These are phyloP conservation scores for Chloromyia formosa DNA, from an alignment of 2,888 invertebrate species.

Conservation along the genomic window DNA sequence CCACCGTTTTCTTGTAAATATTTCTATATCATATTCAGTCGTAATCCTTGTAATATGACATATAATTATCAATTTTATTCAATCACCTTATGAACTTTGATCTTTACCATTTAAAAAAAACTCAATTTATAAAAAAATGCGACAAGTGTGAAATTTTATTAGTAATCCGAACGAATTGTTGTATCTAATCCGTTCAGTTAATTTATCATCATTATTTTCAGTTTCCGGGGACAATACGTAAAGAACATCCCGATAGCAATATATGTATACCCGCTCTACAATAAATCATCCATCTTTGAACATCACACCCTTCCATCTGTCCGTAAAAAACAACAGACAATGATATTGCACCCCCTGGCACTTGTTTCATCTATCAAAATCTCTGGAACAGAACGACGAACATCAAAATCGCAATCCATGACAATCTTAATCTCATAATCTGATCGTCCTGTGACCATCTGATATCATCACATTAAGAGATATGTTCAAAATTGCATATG, in stretches of 20 bases:
- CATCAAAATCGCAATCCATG: conserved; percentile 39
- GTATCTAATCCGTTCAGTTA: conserved; percentile 9
- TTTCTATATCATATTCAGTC: no score
- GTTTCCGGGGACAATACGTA: not conserved
- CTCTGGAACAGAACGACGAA: not conserved
- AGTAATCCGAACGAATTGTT: not conserved
- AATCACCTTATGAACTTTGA: no score
- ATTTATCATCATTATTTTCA: conserved; percentile 31
- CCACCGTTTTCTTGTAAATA: no score
- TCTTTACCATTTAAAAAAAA: no score
- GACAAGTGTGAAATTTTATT: conserved; percentile 26
- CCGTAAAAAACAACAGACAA: not conserved
- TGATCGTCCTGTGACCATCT: conserved; percentile 46
- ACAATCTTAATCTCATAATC: conserved; percentile 50
- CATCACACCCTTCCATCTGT: conserved; percentile 11
- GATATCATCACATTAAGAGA: conserved; percentile 42
- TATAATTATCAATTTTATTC: no score
- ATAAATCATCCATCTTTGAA: conserved; percentile 9
- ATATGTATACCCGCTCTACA: not conserved
- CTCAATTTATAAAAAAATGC: not conserved
- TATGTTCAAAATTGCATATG: not conserved
- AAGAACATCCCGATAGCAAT: not conserved
- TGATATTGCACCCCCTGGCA: not conserved
- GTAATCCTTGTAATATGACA: no score
- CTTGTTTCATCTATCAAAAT: conserved; percentile 11